Percentiles rank a stretch among this genome's conserved stretches.
Evolutionary conservation across 2,113 vertebrate genomes (phyloP).

Genomic region (Lophochroa leadbeateri): DNA sequence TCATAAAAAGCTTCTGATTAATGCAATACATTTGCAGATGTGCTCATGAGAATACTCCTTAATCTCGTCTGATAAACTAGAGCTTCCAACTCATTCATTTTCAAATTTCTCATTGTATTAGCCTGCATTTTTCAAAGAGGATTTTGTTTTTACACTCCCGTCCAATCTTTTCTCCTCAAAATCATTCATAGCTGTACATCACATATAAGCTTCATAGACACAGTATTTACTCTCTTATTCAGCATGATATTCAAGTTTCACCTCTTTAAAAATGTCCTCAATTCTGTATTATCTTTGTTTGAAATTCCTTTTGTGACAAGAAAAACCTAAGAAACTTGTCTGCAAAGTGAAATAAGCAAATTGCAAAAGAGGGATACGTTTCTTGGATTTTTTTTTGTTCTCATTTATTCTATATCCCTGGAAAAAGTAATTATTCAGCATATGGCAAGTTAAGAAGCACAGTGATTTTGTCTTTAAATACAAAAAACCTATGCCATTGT

Average conservation of each 20-base stretch:
- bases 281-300: background rate
- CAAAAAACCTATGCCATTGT: background rate
- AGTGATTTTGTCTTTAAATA: background rate
- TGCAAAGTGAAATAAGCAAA: background rate
- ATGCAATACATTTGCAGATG: background rate
- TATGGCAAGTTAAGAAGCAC: background rate
- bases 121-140: background rate
- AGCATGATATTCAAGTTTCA: background rate
- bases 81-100: background rate
- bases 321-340: background rate
- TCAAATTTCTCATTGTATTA: background rate
- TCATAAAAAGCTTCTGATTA: constrained; percentile 41
- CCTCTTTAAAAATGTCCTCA: background rate
- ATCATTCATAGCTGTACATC: background rate
- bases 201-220: background rate
- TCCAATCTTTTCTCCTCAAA: background rate
- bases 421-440: background rate
- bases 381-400: background rate
- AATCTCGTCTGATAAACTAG: background rate
- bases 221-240: background rate
- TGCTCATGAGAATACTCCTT: background rate
- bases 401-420: background rate
- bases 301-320: background rate
- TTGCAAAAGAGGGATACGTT: background rate
- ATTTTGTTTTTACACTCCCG: background rate